Percentiles rank a stretch among this genome's conserved stretches.
Conservation (phyloP, 2,113 vertebrate genomes). For the Prionailurus bengalensis region DNA sequence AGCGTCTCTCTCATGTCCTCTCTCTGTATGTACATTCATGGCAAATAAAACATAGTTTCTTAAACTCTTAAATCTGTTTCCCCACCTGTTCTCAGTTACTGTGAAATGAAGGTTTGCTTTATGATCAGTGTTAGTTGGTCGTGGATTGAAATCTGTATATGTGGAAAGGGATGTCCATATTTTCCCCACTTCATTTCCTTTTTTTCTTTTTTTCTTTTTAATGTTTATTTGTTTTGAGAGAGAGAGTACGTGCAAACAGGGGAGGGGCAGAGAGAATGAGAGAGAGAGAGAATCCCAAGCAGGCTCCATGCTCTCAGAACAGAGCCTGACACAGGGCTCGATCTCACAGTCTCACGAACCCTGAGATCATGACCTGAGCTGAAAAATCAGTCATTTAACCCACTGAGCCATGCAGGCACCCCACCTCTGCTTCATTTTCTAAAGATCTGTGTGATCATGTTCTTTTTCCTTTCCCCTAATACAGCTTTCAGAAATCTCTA, state of each 20-base stretch:
- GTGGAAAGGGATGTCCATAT: background rate
- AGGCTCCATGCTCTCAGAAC: too few species aligned
- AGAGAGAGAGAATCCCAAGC: too few species aligned
- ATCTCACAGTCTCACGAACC: too few species aligned
- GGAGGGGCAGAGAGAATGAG: too few species aligned
- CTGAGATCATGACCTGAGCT: too few species aligned
- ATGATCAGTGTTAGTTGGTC: background rate
- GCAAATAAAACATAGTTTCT: slow-evolving; percentile 13
- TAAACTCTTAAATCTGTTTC: slow-evolving; percentile 19
- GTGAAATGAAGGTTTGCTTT: slow-evolving; percentile 26
- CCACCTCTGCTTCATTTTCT: background rate
- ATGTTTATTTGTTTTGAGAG: too few species aligned
- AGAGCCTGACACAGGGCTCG: too few species aligned
- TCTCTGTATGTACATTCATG: background rate
- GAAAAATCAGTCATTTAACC: too few species aligned
- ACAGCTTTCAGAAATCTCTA: slow-evolving; percentile 35
- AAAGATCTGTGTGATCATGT: background rate
- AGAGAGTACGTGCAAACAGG: too few species aligned
- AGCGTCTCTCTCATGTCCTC: background rate
- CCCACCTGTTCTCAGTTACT: slow-evolving; percentile 11
- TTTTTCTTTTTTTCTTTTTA: too few species aligned
- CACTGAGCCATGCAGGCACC: too few species aligned
- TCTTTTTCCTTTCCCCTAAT: background rate
- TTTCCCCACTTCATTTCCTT: background rate
- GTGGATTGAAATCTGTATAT: background rate